These are phyloP conservation scores for Ernsta delagoae DNA, from an alignment of 2,888 invertebrate species.

Conservation along the genomic window DNA sequence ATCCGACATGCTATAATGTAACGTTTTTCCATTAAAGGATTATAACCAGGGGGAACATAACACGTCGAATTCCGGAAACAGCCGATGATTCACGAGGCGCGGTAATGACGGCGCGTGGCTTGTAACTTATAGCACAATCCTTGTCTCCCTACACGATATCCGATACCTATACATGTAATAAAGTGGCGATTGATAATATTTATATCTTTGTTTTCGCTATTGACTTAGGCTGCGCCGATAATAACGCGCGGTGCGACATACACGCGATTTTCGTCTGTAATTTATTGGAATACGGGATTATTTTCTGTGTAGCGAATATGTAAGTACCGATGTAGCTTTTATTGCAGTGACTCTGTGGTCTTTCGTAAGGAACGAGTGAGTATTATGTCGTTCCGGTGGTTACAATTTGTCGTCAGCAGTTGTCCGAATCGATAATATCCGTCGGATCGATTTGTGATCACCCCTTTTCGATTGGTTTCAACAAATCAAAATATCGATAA, in stretches of 20 bases:
- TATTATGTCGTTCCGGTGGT: no score
- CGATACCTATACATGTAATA: constrained; percentile 42
- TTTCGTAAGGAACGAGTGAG: neutral
- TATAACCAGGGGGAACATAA: constrained; percentile 15
- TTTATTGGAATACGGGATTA: neutral
- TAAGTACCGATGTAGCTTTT: neutral
- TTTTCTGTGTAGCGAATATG: neutral
- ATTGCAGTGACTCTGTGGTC: neutral
- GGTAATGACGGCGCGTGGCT: constrained; percentile 41
- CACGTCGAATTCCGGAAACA: constrained; percentile 40
- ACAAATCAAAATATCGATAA: no score
- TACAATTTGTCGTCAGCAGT: no score
- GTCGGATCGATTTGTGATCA: no score
- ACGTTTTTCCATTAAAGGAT: constrained; percentile 4
- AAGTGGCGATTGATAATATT: constrained; percentile 47
- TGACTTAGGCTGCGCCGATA: constrained; percentile 23
- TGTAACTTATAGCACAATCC: constrained; percentile 48
- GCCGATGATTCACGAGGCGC: constrained; percentile 47
- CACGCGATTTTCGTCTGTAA: constrained; percentile 18
- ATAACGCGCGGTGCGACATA: neutral
- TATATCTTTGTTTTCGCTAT: constrained; percentile 47
- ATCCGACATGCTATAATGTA: constrained; percentile 7
- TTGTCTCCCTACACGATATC: constrained; percentile 43
- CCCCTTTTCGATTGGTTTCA: no score
- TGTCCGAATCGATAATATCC: no score